These are phyloP conservation scores for Bovichtus variegatus DNA, from an alignment of 2,797 vertebrate species.

Conservation along the genomic window DNA sequence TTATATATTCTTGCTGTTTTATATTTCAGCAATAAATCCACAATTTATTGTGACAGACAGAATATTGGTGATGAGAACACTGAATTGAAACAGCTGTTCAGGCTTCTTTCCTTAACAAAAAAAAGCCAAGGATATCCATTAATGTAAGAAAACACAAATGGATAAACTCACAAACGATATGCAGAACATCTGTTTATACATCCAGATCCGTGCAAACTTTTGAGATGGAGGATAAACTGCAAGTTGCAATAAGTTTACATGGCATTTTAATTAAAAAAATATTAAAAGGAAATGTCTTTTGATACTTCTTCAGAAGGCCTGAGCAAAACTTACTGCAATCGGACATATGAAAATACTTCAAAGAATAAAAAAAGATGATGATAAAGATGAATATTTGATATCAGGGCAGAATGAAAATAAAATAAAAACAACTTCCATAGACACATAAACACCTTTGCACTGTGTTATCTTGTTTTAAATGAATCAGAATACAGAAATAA, in stretches of 20 bases:
- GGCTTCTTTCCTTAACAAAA: slow-evolving; percentile 17
- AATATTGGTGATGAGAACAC: slow-evolving; percentile 47
- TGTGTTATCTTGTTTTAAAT: slow-evolving; percentile 44
- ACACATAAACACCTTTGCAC: slow-evolving; percentile 17
- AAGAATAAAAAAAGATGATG: neutral
- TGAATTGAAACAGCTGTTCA: slow-evolving; percentile 62
- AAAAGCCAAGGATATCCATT: slow-evolving; percentile 22
- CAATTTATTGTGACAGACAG: slow-evolving; percentile 52
- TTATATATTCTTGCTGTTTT: slow-evolving; percentile 45
- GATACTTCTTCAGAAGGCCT: neutral
- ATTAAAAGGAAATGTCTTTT: neutral
- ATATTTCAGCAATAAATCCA: slow-evolving; percentile 46
- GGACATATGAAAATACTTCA: neutral
- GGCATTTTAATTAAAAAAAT: neutral
- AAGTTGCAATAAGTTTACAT: neutral
- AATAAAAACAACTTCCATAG: slow-evolving; percentile 8
- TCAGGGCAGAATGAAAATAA: neutral
- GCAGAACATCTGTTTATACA: slow-evolving; percentile 46
- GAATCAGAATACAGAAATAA: slow-evolving; percentile 23
- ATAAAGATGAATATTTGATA: slow-evolving; percentile 9
- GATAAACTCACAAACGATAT: slow-evolving; percentile 7
- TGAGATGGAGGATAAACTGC: slow-evolving; percentile 21
- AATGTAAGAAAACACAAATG: slow-evolving; percentile 19
- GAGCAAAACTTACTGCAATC: neutral
- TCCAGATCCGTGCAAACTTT: slow-evolving; percentile 1